Conservation (phyloP, 2,888 invertebrate genomes). For the Drosophila falleni region DNA sequence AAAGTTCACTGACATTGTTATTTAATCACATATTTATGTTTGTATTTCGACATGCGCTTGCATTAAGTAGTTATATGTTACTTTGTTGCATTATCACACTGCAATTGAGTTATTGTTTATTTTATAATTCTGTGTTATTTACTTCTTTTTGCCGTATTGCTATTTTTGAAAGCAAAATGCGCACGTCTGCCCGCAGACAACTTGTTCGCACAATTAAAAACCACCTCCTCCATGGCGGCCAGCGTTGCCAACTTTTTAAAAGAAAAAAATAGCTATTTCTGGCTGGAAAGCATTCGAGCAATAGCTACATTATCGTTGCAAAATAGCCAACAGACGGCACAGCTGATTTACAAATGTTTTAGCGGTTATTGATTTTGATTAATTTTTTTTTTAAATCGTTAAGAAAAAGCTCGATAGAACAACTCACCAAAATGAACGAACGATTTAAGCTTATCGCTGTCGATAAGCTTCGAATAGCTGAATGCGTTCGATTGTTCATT, state of each 20-base stretch:
- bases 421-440: too few relatives aligned
- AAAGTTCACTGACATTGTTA: constrained; percentile 38
- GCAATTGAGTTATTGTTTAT: constrained; percentile 41
- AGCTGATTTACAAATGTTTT: too few relatives aligned
- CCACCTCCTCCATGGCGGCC: constrained; percentile 1
- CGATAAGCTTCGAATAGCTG: too few relatives aligned
- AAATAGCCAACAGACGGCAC: too few relatives aligned
- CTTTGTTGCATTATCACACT: constrained; percentile 31
- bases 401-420: too few relatives aligned
- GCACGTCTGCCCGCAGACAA: constrained; percentile 74
- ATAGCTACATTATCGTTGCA: too few relatives aligned
- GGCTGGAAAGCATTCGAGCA: too few relatives aligned
- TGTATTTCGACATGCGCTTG: constrained; percentile 6
- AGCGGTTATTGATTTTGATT: too few relatives aligned
- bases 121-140: constrained; percentile 44
- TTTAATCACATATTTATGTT: constrained; percentile 48
- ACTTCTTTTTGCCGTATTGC: constrained; percentile 53
- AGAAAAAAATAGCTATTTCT: too few relatives aligned
- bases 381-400: too few relatives aligned
- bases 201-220: constrained; percentile 66
- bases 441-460: too few relatives aligned
- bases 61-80: constrained; percentile 5
- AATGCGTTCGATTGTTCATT: too few relatives aligned
- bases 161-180: constrained; percentile 40
- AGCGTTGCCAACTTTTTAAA: background rate